Evolutionary conservation across 2,797 vertebrate species (phyloP), one percentile per base, ranked within the genome.

Genomic region (Girardinus metallicus): DNA sequence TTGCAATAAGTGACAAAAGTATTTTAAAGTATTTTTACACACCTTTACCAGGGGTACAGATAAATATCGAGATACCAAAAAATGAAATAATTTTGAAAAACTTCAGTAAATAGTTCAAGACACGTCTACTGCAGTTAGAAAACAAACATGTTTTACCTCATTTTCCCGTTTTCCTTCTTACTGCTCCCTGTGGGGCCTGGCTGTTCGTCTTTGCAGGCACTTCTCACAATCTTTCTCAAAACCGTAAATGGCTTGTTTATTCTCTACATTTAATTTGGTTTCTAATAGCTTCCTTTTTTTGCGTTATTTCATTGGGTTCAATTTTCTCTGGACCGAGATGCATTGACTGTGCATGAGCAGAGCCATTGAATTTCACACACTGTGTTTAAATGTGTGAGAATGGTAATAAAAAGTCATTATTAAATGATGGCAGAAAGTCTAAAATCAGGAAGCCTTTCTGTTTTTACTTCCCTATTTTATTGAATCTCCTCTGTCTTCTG

Each of bases 381-480:
- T 31, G 36, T 9, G 76, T 57, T 71, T 3, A 64, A 49, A 44
- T 8, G 21, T 36, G 47, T 10, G 64, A 74, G 18, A 34, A 34
- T 55, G 0, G 53, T 31, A 39, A 83, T 66, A 15, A 47, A 2
- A 51, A 81, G 26, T 71, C 23, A 31, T 3, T 0, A 7, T 11
- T 1, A 47, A 73, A 77, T 0, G 2, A 43, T 16, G 18, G 6
- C 23, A 39, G 15, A 39, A 53, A 15, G 36, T 53, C 31, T 13
- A 31, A 74, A 43, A 39, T 74, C 43, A 0, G 21, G 55, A 73
- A 53, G 44, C 43, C 78, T 23, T 51, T 66, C 76, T 77, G 78
- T n/a, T 74, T 75, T 78, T n/a, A 77, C 79, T 85, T 68, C 78
- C 82, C 82, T 73, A 64, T 11, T 78, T 66, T 73, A 26, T 51